These are phyloP conservation scores for Lagenorhynchus albirostris DNA, from an alignment of 2,113 vertebrate species.

Conservation along the genomic window DNA sequence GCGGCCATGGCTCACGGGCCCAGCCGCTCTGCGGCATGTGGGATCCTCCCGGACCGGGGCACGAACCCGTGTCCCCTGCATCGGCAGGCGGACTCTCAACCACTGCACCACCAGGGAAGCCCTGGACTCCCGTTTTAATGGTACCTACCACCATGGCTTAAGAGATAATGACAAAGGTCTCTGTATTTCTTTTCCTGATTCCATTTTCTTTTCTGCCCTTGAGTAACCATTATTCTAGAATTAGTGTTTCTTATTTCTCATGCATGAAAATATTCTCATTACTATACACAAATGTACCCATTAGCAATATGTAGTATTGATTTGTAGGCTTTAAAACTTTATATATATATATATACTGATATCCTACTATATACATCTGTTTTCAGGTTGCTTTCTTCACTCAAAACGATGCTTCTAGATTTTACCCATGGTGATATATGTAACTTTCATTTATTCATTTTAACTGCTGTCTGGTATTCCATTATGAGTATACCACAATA, in stretches of 20 bases:
- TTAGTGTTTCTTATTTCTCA: background rate
- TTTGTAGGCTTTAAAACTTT: slow-evolving; percentile 1
- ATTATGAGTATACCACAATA: background rate
- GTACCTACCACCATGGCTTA: background rate
- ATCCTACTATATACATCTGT: background rate
- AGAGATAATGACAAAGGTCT: background rate
- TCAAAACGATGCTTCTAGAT: background rate
- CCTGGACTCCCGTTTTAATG: background rate
- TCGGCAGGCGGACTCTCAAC: too few relatives aligned
- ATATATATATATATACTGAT: background rate
- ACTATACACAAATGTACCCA: background rate
- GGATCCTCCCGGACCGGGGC: too few relatives aligned
- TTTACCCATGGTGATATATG: background rate
- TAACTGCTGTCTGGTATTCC: background rate
- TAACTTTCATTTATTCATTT: background rate
- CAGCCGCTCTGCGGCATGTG: too few relatives aligned
- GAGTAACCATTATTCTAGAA: background rate
- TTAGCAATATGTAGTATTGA: background rate
- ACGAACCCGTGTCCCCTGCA: too few relatives aligned
- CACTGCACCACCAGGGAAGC: too few relatives aligned
- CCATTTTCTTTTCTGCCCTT: background rate
- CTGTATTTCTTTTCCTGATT: background rate
- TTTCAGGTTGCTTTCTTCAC: background rate
- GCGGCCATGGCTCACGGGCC: too few relatives aligned
- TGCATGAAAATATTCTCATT: background rate